Percentiles rank a stretch among this genome's conserved stretches.
These are phyloP conservation scores for Batillaria attramentaria DNA, from an alignment of 1,140 invertebrate genomes.

Conservation along the genomic window DNA sequence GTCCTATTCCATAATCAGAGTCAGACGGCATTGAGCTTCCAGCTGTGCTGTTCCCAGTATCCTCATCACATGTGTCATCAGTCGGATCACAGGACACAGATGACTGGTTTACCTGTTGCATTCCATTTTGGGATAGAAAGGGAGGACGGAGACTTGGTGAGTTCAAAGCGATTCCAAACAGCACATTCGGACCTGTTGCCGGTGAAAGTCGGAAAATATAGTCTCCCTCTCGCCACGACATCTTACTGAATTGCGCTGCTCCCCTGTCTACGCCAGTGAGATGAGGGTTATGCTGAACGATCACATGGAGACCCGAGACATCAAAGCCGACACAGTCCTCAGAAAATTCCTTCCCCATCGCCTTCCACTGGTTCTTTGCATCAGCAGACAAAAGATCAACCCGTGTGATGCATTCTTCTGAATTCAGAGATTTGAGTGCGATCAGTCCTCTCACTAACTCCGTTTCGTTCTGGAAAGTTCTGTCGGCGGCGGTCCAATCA, in stretches of 20 bases:
- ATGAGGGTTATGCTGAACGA: neutral
- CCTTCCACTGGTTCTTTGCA: neutral
- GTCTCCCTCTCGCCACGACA: neutral
- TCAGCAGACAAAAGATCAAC: neutral
- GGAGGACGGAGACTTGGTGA: neutral
- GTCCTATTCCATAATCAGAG: neutral
- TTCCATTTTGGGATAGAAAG: neutral
- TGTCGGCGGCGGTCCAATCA: neutral
- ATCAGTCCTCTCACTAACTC: neutral
- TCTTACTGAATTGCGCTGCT: neutral
- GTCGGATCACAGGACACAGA: neutral
- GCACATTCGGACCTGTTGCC: neutral
- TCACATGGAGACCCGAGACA: neutral
- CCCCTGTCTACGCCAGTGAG: constrained; percentile 7
- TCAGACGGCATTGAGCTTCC: neutral
- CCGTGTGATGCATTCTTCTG: neutral
- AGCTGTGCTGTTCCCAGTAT: neutral
- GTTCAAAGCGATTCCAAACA: neutral
- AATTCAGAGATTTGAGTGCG: neutral
- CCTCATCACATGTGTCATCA: neutral
- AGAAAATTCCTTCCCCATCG: neutral
- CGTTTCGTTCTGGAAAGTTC: neutral
- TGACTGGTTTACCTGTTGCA: neutral
- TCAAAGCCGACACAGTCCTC: constrained; percentile 12
- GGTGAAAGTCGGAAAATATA: neutral